Percentiles rank a stretch among this genome's conserved stretches.
Conservation (phyloP, 1,140 invertebrate species). For the Ceratina japonica region DNA sequence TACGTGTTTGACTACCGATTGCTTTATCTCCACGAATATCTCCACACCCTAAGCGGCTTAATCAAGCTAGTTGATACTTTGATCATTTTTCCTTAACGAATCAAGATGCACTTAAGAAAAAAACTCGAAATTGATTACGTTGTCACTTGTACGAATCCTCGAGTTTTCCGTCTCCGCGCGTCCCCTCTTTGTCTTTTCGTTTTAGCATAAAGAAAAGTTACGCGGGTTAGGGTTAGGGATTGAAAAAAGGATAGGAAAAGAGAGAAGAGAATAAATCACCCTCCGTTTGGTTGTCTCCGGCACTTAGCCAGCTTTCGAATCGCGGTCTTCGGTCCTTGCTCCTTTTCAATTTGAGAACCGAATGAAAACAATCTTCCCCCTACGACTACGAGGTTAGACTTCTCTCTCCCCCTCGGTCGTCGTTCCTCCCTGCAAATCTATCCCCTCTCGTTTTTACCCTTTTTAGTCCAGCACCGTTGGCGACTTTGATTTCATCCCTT, state of each 20-base stretch:
- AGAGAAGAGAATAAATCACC: slow-evolving; percentile 55
- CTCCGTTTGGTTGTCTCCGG: slow-evolving; percentile 54
- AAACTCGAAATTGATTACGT: slow-evolving; percentile 28
- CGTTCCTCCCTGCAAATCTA: slow-evolving; percentile 32
- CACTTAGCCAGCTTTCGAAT: slow-evolving; percentile 65
- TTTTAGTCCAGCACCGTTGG: slow-evolving; percentile 41
- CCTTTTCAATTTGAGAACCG: slow-evolving; percentile 71
- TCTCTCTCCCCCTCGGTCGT: slow-evolving; percentile 20
- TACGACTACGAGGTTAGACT: slow-evolving; percentile 58
- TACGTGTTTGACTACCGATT: neutral
- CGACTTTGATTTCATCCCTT: slow-evolving; percentile 51
- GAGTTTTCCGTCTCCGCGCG: slow-evolving; percentile 10
- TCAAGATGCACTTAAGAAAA: neutral
- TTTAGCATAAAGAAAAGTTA: slow-evolving; percentile 22
- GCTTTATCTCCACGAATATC: neutral
- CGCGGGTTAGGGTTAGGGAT: neutral
- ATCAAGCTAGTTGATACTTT: too few relatives aligned
- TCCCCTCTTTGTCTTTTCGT: slow-evolving; percentile 19
- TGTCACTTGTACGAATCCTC: slow-evolving; percentile 24
- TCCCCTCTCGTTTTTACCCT: slow-evolving; percentile 46
- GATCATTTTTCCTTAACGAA: neutral
- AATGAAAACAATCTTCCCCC: slow-evolving; percentile 71
- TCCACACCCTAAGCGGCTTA: neutral
- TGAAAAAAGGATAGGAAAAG: neutral
- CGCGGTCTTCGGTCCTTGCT: slow-evolving; percentile 64